Conservation (phyloP, 2,113 vertebrate species). For the Thalassarche chlororhynchos region DNA sequence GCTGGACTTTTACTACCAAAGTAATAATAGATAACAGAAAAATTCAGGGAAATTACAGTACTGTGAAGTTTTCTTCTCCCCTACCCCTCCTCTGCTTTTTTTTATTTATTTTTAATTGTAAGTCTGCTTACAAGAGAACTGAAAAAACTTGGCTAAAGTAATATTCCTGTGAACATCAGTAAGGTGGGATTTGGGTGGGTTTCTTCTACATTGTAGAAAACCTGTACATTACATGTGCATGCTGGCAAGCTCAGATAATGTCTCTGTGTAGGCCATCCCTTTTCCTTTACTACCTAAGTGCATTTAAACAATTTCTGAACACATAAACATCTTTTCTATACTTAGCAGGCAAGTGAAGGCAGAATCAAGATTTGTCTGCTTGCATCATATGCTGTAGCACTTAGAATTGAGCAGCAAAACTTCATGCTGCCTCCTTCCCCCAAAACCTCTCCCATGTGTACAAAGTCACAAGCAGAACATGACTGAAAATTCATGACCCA, state of each 20-base stretch:
- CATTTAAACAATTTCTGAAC: neutral
- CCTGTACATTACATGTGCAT: neutral
- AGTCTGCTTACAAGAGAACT: neutral
- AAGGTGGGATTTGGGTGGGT: neutral
- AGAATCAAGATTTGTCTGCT: neutral
- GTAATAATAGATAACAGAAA: neutral
- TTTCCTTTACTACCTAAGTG: neutral
- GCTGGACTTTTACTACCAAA: neutral
- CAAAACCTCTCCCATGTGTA: neutral
- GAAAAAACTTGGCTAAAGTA: neutral
- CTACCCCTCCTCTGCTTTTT: fast-evolving
- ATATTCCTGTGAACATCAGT: neutral
- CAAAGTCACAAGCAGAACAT: neutral
- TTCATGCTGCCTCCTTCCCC: neutral
- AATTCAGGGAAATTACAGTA: neutral
- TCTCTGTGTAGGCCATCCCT: neutral
- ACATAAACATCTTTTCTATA: neutral
- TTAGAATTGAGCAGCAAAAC: neutral
- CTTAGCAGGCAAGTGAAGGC: neutral
- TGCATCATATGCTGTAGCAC: neutral
- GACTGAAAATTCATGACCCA: neutral
- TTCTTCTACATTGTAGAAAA: neutral
- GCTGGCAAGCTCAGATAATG: neutral
- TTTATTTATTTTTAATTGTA: neutral
- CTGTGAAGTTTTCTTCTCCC: neutral